A percentile compares a stretch with the other conserved stretches of the same genome.
These are phyloP conservation scores for Phyllostomus hastatus DNA, from an alignment of 2,113 vertebrate species.

Conservation along the genomic window DNA sequence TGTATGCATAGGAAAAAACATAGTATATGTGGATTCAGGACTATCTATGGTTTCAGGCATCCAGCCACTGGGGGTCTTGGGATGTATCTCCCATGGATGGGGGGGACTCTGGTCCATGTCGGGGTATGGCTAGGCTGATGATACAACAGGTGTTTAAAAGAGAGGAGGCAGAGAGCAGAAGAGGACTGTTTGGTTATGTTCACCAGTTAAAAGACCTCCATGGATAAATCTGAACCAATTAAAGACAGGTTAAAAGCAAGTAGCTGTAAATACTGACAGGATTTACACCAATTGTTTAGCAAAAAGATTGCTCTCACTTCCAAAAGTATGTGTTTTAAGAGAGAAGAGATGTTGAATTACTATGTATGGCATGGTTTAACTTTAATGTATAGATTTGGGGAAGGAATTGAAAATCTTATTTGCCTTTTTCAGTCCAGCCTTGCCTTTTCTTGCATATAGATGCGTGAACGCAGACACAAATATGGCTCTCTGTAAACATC, in stretches of 20 bases:
- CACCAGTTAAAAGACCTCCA: background rate
- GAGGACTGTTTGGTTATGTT: background rate
- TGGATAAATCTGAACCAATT: background rate
- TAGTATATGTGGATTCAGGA: background rate
- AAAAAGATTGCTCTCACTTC: background rate
- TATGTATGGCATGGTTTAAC: background rate
- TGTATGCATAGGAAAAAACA: background rate
- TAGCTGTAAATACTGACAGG: background rate
- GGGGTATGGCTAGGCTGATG: background rate
- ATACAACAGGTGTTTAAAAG: background rate
- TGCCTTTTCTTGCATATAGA: background rate
- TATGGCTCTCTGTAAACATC: background rate
- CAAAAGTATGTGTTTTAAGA: background rate
- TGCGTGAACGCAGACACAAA: background rate
- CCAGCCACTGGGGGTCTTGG: background rate
- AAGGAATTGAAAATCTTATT: background rate
- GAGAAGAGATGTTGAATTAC: background rate
- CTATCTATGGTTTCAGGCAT: background rate
- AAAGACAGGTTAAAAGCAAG: conserved; percentile 6
- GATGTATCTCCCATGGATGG: background rate
- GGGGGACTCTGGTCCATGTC: background rate
- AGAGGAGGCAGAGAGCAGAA: background rate
- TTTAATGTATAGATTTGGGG: conserved; percentile 12
- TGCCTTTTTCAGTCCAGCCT: conserved; percentile 15
- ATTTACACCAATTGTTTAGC: conserved; percentile 2